A percentile compares a stretch with the other conserved stretches of the same genome.
These are phyloP conservation scores for Stenichneumon culpator DNA, from an alignment of 2,888 invertebrate genomes.

Conservation along the genomic window DNA sequence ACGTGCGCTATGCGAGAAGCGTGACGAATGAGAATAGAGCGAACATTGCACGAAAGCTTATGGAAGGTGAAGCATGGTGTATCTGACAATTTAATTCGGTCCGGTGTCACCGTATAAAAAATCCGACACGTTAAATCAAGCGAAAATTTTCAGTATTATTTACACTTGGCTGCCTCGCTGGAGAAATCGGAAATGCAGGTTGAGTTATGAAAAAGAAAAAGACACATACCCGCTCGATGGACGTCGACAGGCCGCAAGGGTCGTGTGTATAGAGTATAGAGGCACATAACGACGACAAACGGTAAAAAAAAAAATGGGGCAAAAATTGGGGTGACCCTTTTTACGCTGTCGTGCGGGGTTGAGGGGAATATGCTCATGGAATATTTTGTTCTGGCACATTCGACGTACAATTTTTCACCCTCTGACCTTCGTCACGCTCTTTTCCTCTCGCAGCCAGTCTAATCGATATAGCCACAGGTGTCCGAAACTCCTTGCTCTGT, in stretches of 20 bases:
- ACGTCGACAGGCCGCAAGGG: not conserved
- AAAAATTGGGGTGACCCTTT: too few relatives aligned
- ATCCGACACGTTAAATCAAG: not conserved
- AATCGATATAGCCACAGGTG: constrained; percentile 83
- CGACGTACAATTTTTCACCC: not conserved
- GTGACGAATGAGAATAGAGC: not conserved
- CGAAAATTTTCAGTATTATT: not conserved
- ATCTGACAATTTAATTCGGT: not conserved
- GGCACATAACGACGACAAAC: not conserved
- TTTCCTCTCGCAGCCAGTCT: constrained; percentile 44
- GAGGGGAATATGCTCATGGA: constrained; percentile 14
- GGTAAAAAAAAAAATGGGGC: not conserved
- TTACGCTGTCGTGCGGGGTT: too few relatives aligned
- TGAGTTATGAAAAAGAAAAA: not conserved
- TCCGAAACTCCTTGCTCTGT: constrained; percentile 73
- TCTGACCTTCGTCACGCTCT: constrained; percentile 14
- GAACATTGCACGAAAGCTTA: not conserved
- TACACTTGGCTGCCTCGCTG: not conserved
- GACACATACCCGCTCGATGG: not conserved
- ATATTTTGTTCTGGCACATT: constrained; percentile 18
- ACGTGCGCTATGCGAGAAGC: not conserved
- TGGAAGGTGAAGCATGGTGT: not conserved
- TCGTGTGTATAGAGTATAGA: constrained; percentile 10
- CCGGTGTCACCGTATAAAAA: not conserved
- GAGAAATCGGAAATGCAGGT: not conserved